Percentiles rank a stretch among this genome's conserved stretches.
Conservation (phyloP, 1,140 invertebrate species). For the Drosophila pseudoananassae region DNA sequence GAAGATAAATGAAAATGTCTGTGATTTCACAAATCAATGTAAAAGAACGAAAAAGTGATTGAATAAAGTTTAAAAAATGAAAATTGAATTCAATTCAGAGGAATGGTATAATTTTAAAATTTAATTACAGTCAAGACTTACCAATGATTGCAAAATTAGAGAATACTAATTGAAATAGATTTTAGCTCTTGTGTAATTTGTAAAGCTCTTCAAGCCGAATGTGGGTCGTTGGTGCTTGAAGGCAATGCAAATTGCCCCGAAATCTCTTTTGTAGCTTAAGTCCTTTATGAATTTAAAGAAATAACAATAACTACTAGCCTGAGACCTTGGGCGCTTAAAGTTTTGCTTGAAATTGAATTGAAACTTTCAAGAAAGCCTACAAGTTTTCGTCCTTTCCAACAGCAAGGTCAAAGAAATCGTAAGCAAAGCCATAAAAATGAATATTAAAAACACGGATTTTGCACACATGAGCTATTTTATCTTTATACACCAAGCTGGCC, state of each 20-base stretch:
- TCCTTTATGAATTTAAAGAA: neutral
- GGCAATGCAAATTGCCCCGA: conserved; percentile 55
- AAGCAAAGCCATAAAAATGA: conserved; percentile 15
- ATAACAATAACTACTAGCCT: neutral
- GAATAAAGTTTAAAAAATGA: neutral
- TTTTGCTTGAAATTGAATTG: neutral
- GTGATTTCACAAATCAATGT: conserved; percentile 12
- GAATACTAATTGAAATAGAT: neutral
- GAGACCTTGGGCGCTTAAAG: neutral
- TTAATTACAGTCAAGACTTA: neutral
- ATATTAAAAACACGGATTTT: conserved; percentile 13
- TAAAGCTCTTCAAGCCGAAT: conserved; percentile 10
- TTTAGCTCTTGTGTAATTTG: too few relatives aligned
- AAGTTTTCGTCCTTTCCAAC: neutral
- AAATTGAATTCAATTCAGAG: conserved; percentile 5
- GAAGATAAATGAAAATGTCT: conserved; percentile 28
- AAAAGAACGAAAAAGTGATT: neutral
- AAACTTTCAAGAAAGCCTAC: neutral
- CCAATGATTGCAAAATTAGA: neutral
- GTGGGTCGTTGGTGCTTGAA: conserved; percentile 35
- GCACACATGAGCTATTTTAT: conserved; percentile 16
- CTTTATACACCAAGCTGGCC: neutral
- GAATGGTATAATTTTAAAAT: neutral
- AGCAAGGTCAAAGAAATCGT: neutral
- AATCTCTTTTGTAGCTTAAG: conserved; percentile 3